Percentiles rank a stretch among this genome's conserved stretches.
Evolutionary conservation across 1,140 invertebrate species (phyloP).

Genomic region (Tigriopus japonicus): DNA sequence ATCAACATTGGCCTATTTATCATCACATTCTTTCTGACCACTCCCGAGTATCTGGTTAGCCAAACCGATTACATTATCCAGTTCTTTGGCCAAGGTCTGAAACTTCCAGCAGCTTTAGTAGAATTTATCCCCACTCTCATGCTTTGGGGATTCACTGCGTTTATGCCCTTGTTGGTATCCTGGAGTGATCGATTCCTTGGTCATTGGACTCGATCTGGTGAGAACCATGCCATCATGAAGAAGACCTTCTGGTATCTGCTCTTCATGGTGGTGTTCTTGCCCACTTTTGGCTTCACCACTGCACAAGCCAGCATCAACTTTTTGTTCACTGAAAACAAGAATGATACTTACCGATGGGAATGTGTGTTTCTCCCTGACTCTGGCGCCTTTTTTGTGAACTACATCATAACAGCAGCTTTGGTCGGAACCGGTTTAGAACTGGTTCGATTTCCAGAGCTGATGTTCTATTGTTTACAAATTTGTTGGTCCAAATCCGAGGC

Average conservation of each 20-base stretch:
- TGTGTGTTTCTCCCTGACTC: constrained; percentile 88
- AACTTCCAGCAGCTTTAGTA: constrained; percentile 20
- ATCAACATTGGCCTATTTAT: constrained; percentile 63
- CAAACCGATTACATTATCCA: not conserved
- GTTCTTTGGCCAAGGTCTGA: not conserved
- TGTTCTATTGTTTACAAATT: constrained; percentile 19
- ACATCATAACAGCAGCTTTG: constrained; percentile 81
- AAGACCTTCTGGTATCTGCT: constrained; percentile 79
- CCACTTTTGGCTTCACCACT: constrained; percentile 12
- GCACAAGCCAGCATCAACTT: not conserved
- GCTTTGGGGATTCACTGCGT: constrained; percentile 64
- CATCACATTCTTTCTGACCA: constrained; percentile 76
- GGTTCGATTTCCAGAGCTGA: constrained; percentile 26
- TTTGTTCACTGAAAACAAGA: not conserved
- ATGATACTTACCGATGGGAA: constrained; percentile 38
- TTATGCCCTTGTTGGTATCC: constrained; percentile 75
- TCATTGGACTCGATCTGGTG: constrained; percentile 75
- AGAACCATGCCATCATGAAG: constrained; percentile 82
- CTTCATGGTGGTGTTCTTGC: constrained; percentile 33
- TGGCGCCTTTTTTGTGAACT: constrained; percentile 93
- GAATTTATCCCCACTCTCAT: constrained; percentile 80
- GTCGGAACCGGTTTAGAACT: constrained; percentile 70
- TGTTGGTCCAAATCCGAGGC: constrained; percentile 49
- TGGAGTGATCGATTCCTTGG: constrained; percentile 71
- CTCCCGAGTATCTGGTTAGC: constrained; percentile 48